These are phyloP conservation scores for Monopis laevigella DNA, from an alignment of 2,888 invertebrate species.

Conservation along the genomic window DNA sequence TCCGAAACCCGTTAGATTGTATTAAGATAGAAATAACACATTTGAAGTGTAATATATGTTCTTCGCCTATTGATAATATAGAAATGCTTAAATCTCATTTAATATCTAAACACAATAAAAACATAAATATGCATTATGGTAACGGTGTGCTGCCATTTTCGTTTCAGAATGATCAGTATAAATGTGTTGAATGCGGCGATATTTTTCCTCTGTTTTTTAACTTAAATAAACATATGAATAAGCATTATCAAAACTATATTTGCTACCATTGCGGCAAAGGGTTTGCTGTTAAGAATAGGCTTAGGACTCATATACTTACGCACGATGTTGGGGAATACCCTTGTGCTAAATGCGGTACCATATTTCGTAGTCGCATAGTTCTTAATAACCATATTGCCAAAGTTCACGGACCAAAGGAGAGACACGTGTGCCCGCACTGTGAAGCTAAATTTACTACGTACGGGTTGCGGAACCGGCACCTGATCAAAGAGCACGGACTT, in stretches of 20 bases:
- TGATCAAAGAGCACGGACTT: slow-evolving; percentile 35
- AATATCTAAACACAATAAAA: slow-evolving; percentile 12
- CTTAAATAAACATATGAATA: slow-evolving; percentile 47
- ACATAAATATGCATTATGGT: slow-evolving; percentile 37
- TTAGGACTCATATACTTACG: slow-evolving; percentile 40
- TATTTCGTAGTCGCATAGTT: slow-evolving; percentile 27
- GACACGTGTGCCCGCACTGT: slow-evolving; percentile 36
- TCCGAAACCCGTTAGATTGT: no score
- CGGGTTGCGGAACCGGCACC: slow-evolving; percentile 33
- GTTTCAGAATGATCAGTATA: slow-evolving; percentile 29
- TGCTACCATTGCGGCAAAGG: slow-evolving; percentile 56
- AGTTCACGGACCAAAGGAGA: slow-evolving; percentile 4
- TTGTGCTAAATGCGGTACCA: slow-evolving; percentile 45
- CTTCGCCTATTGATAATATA: neutral
- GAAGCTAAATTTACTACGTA: slow-evolving; percentile 43
- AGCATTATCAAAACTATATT: slow-evolving; percentile 46
- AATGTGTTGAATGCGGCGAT: slow-evolving; percentile 33
- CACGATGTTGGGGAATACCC: slow-evolving; percentile 43
- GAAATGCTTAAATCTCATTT: neutral
- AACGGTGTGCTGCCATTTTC: slow-evolving; percentile 42
- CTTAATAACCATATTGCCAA: slow-evolving; percentile 4
- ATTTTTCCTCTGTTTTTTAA: slow-evolving; percentile 32
- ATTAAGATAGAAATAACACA: slow-evolving; percentile 2
- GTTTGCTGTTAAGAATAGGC: slow-evolving; percentile 44
- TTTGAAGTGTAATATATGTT: neutral